Evolutionary conservation across 37 sponge, comb jelly and placozoan species (phyloP), one percentile per base, ranked within the genome.

Genomic region (Amphimedon queenslandica): DNA sequence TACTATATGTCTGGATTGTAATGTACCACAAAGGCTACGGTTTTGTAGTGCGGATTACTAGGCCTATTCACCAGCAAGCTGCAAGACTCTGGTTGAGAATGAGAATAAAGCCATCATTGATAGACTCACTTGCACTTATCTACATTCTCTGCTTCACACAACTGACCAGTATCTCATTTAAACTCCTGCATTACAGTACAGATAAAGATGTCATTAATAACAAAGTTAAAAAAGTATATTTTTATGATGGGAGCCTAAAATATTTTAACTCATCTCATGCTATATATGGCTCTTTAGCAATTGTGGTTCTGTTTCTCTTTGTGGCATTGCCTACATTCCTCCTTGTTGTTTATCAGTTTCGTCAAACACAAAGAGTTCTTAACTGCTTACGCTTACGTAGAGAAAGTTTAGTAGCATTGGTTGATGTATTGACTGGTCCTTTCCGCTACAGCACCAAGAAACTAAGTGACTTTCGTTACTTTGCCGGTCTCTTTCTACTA

Each of bases 401-500:
- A 25, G 27, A 11, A 25, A 5, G 23, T 25, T 25, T 60, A 25
- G 5, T 6, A n/a, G 28, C 27, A n/a, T 6, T 60, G 21, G 23
- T 55, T 38, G 60, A 77, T 67, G 57, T 68, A 24, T 77, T 67
- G 29, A 29, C 63, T 3, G 77, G 77, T 38, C 64, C 47, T 57
- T 77, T 67, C 42, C 41, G 66, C 11, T 53, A 77, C 57, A 58
- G 74, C 37, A 23, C 74, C 2, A 29, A 57, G 10, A 39, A 58
- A 33, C 53, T 18, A 47, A 34, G 23, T 3, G 68, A 77, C 37
- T 53, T 36, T 25, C 53, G 77, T 13, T 67, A 33, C 69, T 77
- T 77, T 77, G 77, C 68, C 64, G 68, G 77, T 27, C 35, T 67
- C 25, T 67, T 47, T 43, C 37, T 77, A 8, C 18, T 77, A 20